Base-by-base conservation (phyloP, 2,888 invertebrate species). In the Drosophila algonquin region DNA sequence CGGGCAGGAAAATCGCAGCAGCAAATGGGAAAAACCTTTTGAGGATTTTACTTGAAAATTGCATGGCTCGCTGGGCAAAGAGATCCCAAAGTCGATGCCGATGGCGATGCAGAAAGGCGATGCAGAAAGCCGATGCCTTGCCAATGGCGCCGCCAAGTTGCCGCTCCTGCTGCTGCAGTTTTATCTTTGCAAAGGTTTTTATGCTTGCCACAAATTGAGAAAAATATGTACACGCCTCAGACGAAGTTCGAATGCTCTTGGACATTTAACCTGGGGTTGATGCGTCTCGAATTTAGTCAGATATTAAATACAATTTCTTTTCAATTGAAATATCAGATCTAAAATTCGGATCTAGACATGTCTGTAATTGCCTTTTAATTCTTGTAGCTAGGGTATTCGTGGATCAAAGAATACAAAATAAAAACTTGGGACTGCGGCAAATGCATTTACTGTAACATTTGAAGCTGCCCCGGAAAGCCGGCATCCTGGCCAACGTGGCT, bases 161-260 rank as follows among this genome's bases (percentile, higher is more conserved):
- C 80, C 70, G 57, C 60, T 60, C 52, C 45, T 53, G 46, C 48
- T 76, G 72, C 80, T 78, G 79, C 80, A 86, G 71, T 86, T 87
- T 86, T 87, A 86, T 86, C 88, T 86, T 75, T 56, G 65, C 76
- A 58, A 52, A 40, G 68, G 67, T 74, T 79, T 84, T 86, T 86
- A 86, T 79, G 79, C 85, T 68, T 67, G 71, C 70, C 75, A 73
- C 73, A 81, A 74, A 68, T 54, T 53, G 44, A 12, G 24, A 14
- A 7, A 16, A 10, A 32, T 10, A 14, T 7, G 0, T 1, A 3
- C 10, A 3, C 18, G 3, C 10, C 10, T 4, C 9, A 12, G 6
- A 9, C 70, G 79, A 75, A 52, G 4, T n/a, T 18, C 0, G 21
- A 51, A 73, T 86, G 71, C 82, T 52, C 86, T 86, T 18, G 8